phyloP scores from a whole-genome alignment of 2,797 vertebrate genomes.

The Botia almorhae region DNA sequence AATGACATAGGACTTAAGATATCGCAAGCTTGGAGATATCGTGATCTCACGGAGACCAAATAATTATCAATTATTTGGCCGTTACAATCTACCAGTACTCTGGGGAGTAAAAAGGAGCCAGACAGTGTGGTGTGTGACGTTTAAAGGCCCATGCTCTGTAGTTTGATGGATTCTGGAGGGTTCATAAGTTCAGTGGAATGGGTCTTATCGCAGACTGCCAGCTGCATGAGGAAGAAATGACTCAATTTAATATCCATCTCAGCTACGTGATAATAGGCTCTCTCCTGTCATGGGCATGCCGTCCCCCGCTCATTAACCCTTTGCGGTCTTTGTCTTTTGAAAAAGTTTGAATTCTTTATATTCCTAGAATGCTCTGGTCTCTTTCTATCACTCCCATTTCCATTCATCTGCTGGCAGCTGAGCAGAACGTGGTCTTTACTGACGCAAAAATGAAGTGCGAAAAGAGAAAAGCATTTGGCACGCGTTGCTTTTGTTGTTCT shows the following conservation, averaged over 20 bases:
- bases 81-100: background rate
- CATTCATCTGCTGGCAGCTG: slow-evolving; percentile 33
- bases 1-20: background rate
- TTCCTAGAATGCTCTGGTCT: slow-evolving; percentile 20
- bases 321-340: slow-evolving; percentile 49
- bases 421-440: background rate
- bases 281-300: slow-evolving; percentile 69
- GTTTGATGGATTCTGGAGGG: slow-evolving; percentile 68
- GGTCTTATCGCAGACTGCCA: slow-evolving; percentile 78
- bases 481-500: slow-evolving; percentile 17
- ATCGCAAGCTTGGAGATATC: slow-evolving; percentile 1
- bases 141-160: slow-evolving; percentile 43
- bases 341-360: slow-evolving; percentile 27
- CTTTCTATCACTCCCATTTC: slow-evolving; percentile 18
- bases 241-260: slow-evolving; percentile 76
- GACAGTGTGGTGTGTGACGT: slow-evolving; percentile 40
- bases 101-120: slow-evolving; percentile 33
- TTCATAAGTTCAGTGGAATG: slow-evolving; percentile 72
- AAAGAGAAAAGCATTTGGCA: slow-evolving; percentile 26
- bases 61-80: slow-evolving; percentile 48
- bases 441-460: background rate
- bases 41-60: slow-evolving; percentile 11
- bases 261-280: slow-evolving; percentile 73
- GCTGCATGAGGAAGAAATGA: slow-evolving; percentile 74
- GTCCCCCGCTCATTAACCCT: slow-evolving; percentile 72